Conservation (phyloP, 2,113 vertebrate species). For the Geococcyx californianus region DNA sequence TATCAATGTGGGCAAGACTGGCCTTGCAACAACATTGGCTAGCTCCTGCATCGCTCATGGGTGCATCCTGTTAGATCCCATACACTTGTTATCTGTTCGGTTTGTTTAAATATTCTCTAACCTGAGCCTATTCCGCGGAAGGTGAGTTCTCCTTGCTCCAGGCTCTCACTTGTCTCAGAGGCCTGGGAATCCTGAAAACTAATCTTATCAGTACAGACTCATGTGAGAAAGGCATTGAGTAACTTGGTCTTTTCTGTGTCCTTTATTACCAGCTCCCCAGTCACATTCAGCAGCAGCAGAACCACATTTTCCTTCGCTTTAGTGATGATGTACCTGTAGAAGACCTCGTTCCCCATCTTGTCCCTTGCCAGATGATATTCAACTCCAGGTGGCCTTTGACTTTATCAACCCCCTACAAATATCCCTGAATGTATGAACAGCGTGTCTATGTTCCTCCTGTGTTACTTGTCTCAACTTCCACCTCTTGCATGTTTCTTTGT, state of each 20-base stretch:
- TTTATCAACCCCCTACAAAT: not conserved
- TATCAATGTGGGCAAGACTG: not conserved
- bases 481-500: not conserved
- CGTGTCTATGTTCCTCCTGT: not conserved
- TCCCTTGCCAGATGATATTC: not conserved
- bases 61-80: not conserved
- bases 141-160: not conserved
- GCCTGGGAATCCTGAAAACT: not conserved
- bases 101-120: not conserved
- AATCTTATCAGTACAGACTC: not conserved
- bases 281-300: not conserved
- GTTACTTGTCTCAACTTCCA: not conserved
- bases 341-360: not conserved
- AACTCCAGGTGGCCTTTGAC: not conserved
- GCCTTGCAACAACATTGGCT: not conserved
- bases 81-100: not conserved
- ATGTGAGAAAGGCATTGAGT: not conserved
- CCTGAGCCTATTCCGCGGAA: not conserved
- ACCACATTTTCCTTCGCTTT: not conserved
- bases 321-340: not conserved
- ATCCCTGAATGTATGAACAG: not conserved
- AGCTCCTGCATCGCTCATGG: not conserved
- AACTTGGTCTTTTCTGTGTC: not conserved
- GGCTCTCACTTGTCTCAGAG: not conserved
- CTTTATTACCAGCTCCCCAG: not conserved